Conservation (phyloP, 2,888 invertebrate species). For the Rugalucina vietnamica region DNA sequence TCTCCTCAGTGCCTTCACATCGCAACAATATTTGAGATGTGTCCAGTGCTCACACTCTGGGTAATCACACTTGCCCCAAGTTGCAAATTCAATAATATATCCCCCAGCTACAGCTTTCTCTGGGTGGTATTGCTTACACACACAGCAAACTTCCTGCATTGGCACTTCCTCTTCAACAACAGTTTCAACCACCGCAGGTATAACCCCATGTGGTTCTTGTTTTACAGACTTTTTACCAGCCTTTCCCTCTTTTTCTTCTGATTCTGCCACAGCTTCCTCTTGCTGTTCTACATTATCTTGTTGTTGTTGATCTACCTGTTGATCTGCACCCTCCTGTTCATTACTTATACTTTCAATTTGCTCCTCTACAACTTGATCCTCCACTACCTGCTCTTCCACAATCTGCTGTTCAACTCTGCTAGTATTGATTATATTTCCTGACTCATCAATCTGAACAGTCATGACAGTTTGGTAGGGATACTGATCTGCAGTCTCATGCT, state of each 20-base stretch:
- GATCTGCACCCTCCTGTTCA: neutral
- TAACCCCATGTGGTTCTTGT: constrained; percentile 15
- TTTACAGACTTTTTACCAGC: constrained; percentile 40
- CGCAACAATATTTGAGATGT: constrained; percentile 60
- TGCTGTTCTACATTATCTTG: neutral
- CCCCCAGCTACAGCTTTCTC: constrained; percentile 47
- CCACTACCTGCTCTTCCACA: constrained; percentile 21
- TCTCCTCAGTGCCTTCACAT: constrained; percentile 55
- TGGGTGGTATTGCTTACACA: constrained; percentile 61
- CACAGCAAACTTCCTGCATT: constrained; percentile 57
- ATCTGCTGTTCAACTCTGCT: constrained; percentile 30
- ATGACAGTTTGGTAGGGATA: constrained; percentile 2
- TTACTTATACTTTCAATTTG: neutral
- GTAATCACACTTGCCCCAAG: constrained; percentile 63
- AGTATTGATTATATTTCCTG: constrained; percentile 26
- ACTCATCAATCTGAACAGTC: neutral
- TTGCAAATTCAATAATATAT: constrained; percentile 62
- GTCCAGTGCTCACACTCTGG: constrained; percentile 60
- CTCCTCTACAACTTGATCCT: neutral
- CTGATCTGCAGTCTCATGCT: neutral
- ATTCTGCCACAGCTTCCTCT: neutral
- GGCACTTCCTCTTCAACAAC: constrained; percentile 59
- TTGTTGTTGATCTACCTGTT: neutral
- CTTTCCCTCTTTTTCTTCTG: constrained; percentile 6
- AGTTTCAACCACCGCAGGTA: constrained; percentile 53